These are phyloP conservation scores for Mayetiola destructor DNA, from an alignment of 2,888 invertebrate genomes.

Conservation along the genomic window DNA sequence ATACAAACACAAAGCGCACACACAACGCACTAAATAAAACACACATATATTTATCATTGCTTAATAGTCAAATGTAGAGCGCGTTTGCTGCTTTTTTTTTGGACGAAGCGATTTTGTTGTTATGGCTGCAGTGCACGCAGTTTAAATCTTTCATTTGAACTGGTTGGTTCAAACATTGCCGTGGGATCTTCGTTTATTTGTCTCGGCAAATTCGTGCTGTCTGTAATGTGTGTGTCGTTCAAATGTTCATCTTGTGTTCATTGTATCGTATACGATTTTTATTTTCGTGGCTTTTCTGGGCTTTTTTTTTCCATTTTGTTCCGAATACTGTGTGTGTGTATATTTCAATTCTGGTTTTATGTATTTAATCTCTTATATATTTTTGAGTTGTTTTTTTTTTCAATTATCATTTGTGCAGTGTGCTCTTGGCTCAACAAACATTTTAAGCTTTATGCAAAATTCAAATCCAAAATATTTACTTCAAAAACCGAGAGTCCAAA, in stretches of 20 bases:
- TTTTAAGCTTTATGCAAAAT: too few relatives aligned
- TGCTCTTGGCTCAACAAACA: too few relatives aligned
- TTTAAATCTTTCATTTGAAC: slow-evolving; percentile 2
- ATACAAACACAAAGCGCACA: background rate
- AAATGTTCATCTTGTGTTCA: background rate
- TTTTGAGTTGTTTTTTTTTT: too few relatives aligned
- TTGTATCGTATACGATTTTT: background rate
- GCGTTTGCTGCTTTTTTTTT: background rate
- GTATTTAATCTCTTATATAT: too few relatives aligned
- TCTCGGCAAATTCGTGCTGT: background rate
- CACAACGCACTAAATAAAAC: slow-evolving; percentile 2
- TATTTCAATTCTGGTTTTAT: too few relatives aligned
- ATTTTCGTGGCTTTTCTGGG: background rate
- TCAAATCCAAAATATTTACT: too few relatives aligned
- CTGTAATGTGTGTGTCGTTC: slow-evolving; percentile 5
- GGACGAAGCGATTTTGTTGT: too few relatives aligned
- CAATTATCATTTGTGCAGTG: too few relatives aligned
- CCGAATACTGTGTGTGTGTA: background rate
- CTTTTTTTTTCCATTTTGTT: background rate
- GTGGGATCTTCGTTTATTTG: background rate
- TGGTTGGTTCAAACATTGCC: background rate
- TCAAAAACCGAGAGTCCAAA: too few relatives aligned
- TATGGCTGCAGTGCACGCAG: too few relatives aligned
- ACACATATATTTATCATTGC: background rate
- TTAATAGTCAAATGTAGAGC: background rate